Conservation (phyloP, 2,888 invertebrate species). For the Camptogramma bilineatum region DNA sequence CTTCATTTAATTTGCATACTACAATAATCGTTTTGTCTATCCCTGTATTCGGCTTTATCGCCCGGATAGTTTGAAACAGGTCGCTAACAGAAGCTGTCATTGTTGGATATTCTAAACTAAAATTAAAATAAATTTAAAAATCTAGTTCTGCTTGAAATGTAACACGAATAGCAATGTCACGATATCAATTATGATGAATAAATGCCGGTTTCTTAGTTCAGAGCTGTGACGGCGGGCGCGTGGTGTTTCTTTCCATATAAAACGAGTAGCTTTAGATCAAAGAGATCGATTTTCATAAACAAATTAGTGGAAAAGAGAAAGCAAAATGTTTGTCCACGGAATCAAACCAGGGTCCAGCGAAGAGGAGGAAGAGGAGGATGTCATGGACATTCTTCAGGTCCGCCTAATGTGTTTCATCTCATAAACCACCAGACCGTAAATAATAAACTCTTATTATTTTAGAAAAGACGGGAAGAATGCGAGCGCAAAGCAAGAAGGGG, state of each 20-base stretch:
- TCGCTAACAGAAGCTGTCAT: slow-evolving; percentile 50
- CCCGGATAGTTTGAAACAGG: slow-evolving; percentile 55
- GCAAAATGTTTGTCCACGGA: slow-evolving; percentile 85
- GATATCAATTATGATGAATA: slow-evolving; percentile 5
- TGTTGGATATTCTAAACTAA: slow-evolving; percentile 8
- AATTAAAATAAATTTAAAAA: slow-evolving; percentile 9
- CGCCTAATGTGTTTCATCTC: slow-evolving; percentile 40
- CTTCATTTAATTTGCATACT: slow-evolving; percentile 80
- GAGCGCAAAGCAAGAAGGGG: slow-evolving; percentile 95
- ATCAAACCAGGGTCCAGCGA: slow-evolving; percentile 83
- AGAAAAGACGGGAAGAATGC: slow-evolving; percentile 94
- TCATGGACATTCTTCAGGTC: slow-evolving; percentile 81
- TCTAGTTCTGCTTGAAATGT: neutral
- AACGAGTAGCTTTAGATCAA: neutral
- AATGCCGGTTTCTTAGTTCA: slow-evolving; percentile 6
- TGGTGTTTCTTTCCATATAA: neutral
- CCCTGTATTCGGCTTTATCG: slow-evolving; percentile 56
- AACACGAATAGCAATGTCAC: slow-evolving; percentile 4
- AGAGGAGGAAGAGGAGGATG: slow-evolving; percentile 86
- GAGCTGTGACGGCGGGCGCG: neutral
- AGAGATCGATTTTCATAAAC: neutral
- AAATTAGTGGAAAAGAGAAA: neutral
- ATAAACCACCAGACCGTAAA: neutral
- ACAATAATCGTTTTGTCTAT: slow-evolving; percentile 64
- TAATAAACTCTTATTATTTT: slow-evolving; percentile 38